Evolutionary conservation across 1,140 invertebrate species (phyloP).

Genomic region (Drosophila takahashii): DNA sequence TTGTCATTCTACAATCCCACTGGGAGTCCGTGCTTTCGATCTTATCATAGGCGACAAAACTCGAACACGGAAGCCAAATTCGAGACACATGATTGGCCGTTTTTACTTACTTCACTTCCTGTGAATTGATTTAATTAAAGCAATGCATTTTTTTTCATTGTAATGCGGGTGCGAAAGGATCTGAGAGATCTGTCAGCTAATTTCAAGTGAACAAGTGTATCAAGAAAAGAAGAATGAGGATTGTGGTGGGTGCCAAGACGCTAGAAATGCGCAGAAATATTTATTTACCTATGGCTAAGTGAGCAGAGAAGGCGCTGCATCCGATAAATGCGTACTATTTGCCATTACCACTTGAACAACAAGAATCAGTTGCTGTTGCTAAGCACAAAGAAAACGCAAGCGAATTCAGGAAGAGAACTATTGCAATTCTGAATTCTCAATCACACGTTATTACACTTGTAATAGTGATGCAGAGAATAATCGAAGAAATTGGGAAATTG

Average conservation of each 20-base stretch:
- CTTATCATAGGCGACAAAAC: conserved; percentile 36
- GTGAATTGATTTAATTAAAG: conserved; percentile 69
- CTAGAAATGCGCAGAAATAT: conserved; percentile 70
- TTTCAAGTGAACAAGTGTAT: conserved; percentile 16
- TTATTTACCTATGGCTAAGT: conserved; percentile 49
- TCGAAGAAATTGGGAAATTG: too few species aligned
- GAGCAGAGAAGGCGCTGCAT: conserved; percentile 46
- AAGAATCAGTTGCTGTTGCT: conserved; percentile 19
- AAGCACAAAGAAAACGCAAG: conserved; percentile 21
- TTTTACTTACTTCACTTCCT: conserved; percentile 57
- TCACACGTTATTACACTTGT: background rate
- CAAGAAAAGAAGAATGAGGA: background rate
- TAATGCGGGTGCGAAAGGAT: conserved; percentile 26
- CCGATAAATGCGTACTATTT: conserved; percentile 37
- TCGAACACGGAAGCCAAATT: conserved; percentile 62
- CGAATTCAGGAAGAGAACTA: conserved; percentile 21
- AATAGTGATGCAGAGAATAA: background rate
- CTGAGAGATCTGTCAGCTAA: conserved; percentile 20
- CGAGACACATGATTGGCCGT: conserved; percentile 37
- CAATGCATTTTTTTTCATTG: conserved; percentile 48
- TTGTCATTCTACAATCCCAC: conserved; percentile 26
- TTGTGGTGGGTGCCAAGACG: conserved; percentile 49
- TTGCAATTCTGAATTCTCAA: background rate
- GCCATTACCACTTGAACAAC: background rate
- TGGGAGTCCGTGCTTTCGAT: conserved; percentile 21